Evolutionary conservation across 1,140 invertebrate species (phyloP).

Genomic region (Brachionus koreanus): DNA sequence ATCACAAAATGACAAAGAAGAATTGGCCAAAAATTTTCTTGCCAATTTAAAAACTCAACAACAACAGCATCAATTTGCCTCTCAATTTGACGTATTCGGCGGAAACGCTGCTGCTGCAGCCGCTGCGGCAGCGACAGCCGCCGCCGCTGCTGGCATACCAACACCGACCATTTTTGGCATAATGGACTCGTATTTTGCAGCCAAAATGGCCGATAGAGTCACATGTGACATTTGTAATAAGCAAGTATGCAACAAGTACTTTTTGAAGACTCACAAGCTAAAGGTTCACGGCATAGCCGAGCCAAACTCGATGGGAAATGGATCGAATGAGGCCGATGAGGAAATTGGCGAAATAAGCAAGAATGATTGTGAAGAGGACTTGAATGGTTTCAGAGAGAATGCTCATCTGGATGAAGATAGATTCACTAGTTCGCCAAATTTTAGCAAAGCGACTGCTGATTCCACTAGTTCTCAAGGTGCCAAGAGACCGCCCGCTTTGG

Average conservation of each 20-base stretch:
- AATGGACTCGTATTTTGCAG: slow-evolving; percentile 47
- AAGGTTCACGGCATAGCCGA: slow-evolving; percentile 87
- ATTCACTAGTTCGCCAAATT: not conserved
- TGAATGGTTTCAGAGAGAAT: not conserved
- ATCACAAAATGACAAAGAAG: not conserved
- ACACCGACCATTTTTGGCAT: slow-evolving; percentile 40
- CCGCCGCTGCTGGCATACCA: slow-evolving; percentile 29
- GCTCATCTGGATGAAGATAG: not conserved
- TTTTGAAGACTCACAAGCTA: slow-evolving; percentile 99
- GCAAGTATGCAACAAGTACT: slow-evolving; percentile 93
- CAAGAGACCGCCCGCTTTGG: slow-evolving; percentile 23
- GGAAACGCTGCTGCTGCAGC: slow-evolving; percentile 35
- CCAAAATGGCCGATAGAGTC: slow-evolving; percentile 62
- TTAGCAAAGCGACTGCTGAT: not conserved
- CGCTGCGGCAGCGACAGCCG: slow-evolving; percentile 30
- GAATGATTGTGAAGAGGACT: slow-evolving; percentile 13
- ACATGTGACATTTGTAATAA: slow-evolving; percentile 98
- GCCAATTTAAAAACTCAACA: slow-evolving; percentile 6
- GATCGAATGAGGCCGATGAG: not conserved
- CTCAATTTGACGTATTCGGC: slow-evolving; percentile 34
- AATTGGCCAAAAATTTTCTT: not conserved
- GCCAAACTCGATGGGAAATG: not conserved
- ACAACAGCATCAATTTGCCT: slow-evolving; percentile 25
- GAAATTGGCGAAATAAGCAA: not conserved
- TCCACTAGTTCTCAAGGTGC: not conserved